These are phyloP conservation scores for Clepsis dumicolana DNA, from an alignment of 2,888 invertebrate genomes.

Conservation along the genomic window DNA sequence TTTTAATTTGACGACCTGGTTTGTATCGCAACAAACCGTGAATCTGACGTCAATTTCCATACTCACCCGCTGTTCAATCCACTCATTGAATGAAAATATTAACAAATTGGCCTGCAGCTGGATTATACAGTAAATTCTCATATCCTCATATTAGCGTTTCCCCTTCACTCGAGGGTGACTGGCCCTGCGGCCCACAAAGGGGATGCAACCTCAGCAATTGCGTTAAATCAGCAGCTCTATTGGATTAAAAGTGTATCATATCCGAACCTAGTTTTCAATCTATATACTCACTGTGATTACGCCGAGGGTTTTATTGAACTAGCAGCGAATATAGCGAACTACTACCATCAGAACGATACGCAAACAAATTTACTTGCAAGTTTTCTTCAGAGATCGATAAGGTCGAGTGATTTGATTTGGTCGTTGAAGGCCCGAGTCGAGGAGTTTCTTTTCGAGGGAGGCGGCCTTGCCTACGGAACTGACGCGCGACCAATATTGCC, in stretches of 20 bases:
- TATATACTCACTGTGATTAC: constrained; percentile 44
- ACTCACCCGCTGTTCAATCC: constrained; percentile 68
- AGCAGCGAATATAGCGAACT: constrained; percentile 26
- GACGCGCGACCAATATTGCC: constrained; percentile 85
- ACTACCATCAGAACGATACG: constrained; percentile 49
- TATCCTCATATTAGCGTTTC: constrained; percentile 83
- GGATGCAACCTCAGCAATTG: constrained; percentile 83
- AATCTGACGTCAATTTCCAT: constrained; percentile 17
- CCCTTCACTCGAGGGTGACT: constrained; percentile 79
- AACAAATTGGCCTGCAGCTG: constrained; percentile 84
- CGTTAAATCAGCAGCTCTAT: constrained; percentile 82
- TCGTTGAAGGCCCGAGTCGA: constrained; percentile 72
- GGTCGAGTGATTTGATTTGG: constrained; percentile 85
- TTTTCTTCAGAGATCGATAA: constrained; percentile 80
- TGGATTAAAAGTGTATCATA: constrained; percentile 76
- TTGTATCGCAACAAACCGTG: neutral
- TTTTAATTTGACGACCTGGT: constrained; percentile 16
- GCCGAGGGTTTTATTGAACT: constrained; percentile 31
- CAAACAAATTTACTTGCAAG: constrained; percentile 77
- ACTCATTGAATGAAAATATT: constrained; percentile 84
- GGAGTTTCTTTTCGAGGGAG: constrained; percentile 80
- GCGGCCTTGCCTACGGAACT: constrained; percentile 80
- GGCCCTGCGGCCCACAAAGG: constrained; percentile 66
- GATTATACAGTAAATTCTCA: constrained; percentile 86
- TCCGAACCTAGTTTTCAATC: constrained; percentile 51